Conservation (phyloP, 2,113 vertebrate genomes). For the Sus scrofa region T2T-Sscrofa CM000824.6:119501501-119502000, state of each 20-base stretch:
- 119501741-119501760: neutral
- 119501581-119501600: neutral
- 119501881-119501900: neutral
- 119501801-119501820: neutral
- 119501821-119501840: neutral
- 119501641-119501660: neutral
- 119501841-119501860: no score
- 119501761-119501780: neutral
- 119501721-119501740: neutral
- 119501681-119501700: neutral
- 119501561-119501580: neutral
- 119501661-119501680: neutral
- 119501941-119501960: neutral
- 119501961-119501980: neutral
- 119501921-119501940: neutral
- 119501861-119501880: neutral
- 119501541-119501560: constrained; percentile 44
- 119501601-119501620: constrained; percentile 9
- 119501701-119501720: neutral
- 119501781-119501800: neutral
- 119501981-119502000: neutral
- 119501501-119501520: neutral
- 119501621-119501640: neutral
- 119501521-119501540: neutral
- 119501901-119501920: neutral